phyloP scores from a whole-genome alignment of 1,140 invertebrate genomes.

The Bombus superbus region DNA sequence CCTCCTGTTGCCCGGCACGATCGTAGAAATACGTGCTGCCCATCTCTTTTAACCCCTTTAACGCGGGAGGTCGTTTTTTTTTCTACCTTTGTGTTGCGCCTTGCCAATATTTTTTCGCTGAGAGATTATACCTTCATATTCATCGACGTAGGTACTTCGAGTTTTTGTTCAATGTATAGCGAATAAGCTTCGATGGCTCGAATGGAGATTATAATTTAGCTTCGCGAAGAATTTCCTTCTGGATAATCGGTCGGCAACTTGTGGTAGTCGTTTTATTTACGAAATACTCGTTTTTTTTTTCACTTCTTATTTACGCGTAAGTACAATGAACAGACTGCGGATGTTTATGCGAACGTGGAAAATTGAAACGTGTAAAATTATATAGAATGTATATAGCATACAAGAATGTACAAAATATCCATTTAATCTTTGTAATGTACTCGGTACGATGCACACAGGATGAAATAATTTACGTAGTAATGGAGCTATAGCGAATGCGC shows the following conservation, averaged over 20 bases:
- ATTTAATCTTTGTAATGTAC: no score
- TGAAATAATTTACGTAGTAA: neutral
- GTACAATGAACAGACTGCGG: neutral
- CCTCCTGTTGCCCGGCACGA: neutral
- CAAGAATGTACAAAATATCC: no score
- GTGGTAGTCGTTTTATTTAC: neutral
- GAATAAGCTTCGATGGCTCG: neutral
- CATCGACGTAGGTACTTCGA: neutral
- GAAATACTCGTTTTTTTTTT: neutral
- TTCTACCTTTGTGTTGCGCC: no score
- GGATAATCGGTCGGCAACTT: neutral
- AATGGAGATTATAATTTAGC: slow-evolving; percentile 1
- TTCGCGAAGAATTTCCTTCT: neutral
- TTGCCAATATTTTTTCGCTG: neutral
- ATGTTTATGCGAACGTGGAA: no score
- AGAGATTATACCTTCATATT: slow-evolving; percentile 2
- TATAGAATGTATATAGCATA: no score
- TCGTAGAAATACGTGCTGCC: neutral
- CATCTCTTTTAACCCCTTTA: neutral
- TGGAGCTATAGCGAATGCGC: neutral
- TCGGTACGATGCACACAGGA: no score
- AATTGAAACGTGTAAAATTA: neutral
- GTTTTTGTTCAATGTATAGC: no score
- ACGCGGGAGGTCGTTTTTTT: neutral
- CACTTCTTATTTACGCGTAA: neutral